Evolutionary conservation across 2,797 vertebrate species (phyloP), one percentile per base, ranked within the genome.

Genomic region (Microctenopoma stevenorrisi): DNA sequence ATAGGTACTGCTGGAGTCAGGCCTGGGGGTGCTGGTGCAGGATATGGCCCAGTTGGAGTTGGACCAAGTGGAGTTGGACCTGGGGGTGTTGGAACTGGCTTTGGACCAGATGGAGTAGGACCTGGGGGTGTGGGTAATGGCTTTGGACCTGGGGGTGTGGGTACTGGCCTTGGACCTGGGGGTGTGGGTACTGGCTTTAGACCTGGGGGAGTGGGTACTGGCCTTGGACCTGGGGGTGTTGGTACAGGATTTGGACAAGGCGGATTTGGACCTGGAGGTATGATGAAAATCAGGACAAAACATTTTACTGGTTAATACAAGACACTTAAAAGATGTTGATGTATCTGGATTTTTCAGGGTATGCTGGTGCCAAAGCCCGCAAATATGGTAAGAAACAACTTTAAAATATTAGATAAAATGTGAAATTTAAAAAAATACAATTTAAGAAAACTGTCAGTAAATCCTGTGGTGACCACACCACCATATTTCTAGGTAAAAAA

Each of bases 311-410:
- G 4, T 7, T 35, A 16, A 50, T 47, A 44, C 4, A 16, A 1
- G 13, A 2, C 2, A 64, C 25, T 50, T 28, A 25, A 33, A 37
- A 14, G 0, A 52, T 42, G 1, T 6, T 57, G 10, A 46, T 52
- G 43, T 38, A 6, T 81, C 26, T 68, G 7, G 38, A 58, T 59
- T 68, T 70, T 73, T 2, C 78, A 94, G 92, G 88, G 71, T 92
- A 91, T 76, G 83, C 91, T 68, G 86, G 52, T 38, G 88, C 91
- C 15, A 94, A 94, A 88, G 90, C 93, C 0, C 88, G 89, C 0
- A 94, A 94, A 92, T 94, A 94, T 81, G 94, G 94, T 94, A 69
- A 83, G 87, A 70, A 57, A 76, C 2, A 55, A 56, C 11, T 26
- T 26, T 42, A 42, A 42, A 42, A 42, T 13, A 15, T 38, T 38